Percentiles rank a stretch among this genome's conserved stretches.
Conservation (phyloP, 2,797 vertebrate species). For the Micropoecilia bifurca region DNA sequence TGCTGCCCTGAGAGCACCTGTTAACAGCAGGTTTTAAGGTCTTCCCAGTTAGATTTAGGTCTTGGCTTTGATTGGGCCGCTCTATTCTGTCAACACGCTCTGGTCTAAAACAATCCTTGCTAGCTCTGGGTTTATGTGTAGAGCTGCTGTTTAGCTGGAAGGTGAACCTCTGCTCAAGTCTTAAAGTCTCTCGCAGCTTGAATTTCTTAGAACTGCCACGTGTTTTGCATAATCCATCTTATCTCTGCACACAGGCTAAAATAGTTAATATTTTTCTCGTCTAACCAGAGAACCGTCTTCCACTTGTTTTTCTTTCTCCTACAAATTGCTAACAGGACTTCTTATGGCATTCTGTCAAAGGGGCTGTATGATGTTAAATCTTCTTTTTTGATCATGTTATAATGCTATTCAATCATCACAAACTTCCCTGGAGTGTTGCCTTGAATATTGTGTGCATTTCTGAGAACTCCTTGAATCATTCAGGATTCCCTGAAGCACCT, state of each 20-base stretch:
- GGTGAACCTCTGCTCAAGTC: not conserved
- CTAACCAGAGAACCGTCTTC: not conserved
- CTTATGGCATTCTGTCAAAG: not conserved
- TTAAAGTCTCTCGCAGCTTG: not conserved
- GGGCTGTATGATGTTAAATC: no score
- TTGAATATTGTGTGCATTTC: no score
- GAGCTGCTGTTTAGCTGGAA: not conserved
- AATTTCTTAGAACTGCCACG: not conserved
- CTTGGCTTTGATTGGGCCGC: not conserved
- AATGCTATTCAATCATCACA: no score
- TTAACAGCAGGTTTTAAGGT: not conserved
- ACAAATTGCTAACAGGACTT: not conserved
- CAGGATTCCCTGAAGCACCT: no score
- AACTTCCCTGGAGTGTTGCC: no score
- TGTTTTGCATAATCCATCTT: not conserved
- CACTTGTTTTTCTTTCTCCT: not conserved
- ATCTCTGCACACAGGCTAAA: not conserved
- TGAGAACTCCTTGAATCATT: no score
- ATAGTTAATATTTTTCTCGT: not conserved
- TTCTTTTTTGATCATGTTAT: no score
- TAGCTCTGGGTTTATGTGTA: not conserved
- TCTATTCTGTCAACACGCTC: not conserved
- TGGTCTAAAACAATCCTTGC: not conserved
- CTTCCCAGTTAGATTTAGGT: not conserved
- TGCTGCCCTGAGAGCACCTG: not conserved